Evolutionary conservation across 1,140 invertebrate genomes (phyloP), one percentile per base, ranked within the genome.

Genomic region (Diprion similis): DNA sequence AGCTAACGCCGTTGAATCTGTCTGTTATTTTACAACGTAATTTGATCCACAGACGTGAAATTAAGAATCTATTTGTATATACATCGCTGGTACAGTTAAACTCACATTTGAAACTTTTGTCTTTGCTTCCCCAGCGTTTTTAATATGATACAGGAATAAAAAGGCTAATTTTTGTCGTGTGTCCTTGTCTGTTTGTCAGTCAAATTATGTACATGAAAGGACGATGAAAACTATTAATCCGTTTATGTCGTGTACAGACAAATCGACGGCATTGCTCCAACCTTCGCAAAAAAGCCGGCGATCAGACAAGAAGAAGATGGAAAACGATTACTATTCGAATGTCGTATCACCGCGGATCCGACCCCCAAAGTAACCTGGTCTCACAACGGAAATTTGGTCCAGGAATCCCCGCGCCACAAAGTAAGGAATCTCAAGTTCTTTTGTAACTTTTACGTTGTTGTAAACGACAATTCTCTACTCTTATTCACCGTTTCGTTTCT

Each of bases 291-390:
- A 90, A 99, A 99, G 89, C 98, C 98, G 66, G 92, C 96, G 46
- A 99, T 99, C 85, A 92, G 96, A 86, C 97, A 99, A 88, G 97
- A 98, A 88, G 97, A 98, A 85, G 97, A 98, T 89, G 97, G 97
- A 73, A 97, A 98, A 89, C 92, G 95, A 85, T 89, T 99, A 77
- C 90, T 98, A 79, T 99, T 99, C 90, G 97, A 98, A 90, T 98
- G 97, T 89, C 93, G 96, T 80, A 96, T 99, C 79, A 94, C 96
- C 82, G 97, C 97, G 75, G 96, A 98, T 88, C 98, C 98, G 19
- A 92, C 94, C 80, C 98, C 98, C 71, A 91, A 91, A 77, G 95
- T 99, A 71, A 91, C 91, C 77, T 99, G 97, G 97, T 98, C 94
- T 88, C 95, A 97, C 86, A 95, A 96, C 89, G 94, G 93, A 73